phyloP scores from a whole-genome alignment of 2,888 invertebrate genomes.

The Scaptomyza polygonia region DNA sequence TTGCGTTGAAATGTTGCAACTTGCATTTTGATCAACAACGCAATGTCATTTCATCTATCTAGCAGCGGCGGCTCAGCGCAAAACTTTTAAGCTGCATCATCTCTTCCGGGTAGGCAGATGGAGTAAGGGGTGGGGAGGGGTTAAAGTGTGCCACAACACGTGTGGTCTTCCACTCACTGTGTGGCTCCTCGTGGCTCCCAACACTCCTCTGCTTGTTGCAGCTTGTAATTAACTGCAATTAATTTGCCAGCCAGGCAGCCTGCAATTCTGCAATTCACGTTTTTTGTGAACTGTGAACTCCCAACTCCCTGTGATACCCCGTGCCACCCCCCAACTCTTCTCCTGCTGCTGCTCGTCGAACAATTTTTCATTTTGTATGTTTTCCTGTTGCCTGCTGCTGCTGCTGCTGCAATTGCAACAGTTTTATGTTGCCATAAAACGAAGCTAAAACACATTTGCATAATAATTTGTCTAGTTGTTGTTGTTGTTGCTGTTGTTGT shows the following conservation, averaged over 20 bases:
- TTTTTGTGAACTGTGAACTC: conserved; percentile 32
- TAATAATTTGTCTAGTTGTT: conserved; percentile 42
- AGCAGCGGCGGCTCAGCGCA: neutral
- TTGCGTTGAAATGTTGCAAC: conserved; percentile 55
- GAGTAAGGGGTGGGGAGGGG: neutral
- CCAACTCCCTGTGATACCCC: neutral
- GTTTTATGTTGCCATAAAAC: conserved; percentile 61
- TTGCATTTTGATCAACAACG: conserved; percentile 66
- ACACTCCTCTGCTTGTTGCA: conserved; percentile 10
- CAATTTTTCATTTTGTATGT: conserved; percentile 3
- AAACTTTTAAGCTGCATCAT: conserved; percentile 52
- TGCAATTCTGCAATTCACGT: conserved; percentile 20
- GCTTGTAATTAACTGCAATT: conserved; percentile 72
- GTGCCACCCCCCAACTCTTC: too few relatives aligned
- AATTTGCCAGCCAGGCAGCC: conserved; percentile 50
- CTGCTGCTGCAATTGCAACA: conserved; percentile 25
- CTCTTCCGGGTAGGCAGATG: conserved; percentile 57
- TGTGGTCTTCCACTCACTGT: conserved; percentile 43
- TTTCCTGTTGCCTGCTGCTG: neutral
- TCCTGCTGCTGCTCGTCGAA: neutral
- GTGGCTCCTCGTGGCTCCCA: conserved; percentile 1
- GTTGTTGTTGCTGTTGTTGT: too few relatives aligned
- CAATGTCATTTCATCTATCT: conserved; percentile 52
- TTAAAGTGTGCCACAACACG: conserved; percentile 45
- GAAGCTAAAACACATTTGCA: conserved; percentile 54